These are phyloP conservation scores for Pseudorasbora parva DNA, from an alignment of 2,113 vertebrate species.

Conservation along the genomic window DNA sequence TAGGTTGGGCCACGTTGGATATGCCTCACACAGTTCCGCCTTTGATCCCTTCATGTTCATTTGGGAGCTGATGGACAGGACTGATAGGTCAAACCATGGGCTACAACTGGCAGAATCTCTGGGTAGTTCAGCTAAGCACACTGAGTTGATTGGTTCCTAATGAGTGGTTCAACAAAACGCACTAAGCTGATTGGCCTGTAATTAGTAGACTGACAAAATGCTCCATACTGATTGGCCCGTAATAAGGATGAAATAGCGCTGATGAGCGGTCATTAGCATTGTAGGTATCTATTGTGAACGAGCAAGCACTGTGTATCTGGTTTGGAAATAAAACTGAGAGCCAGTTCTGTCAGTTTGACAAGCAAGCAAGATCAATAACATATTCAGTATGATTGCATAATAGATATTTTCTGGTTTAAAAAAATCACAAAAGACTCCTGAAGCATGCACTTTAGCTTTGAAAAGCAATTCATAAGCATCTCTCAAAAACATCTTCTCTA, in stretches of 20 bases:
- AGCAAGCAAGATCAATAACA: not conserved
- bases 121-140: constrained; percentile 39
- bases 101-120: constrained; percentile 31
- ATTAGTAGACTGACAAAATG: constrained; percentile 30
- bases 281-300: not conserved
- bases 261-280: constrained; percentile 27
- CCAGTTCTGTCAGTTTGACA: constrained; percentile 36
- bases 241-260: constrained; percentile 24
- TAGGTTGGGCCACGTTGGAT: not conserved
- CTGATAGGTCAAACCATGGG: constrained; percentile 32
- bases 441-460: not conserved
- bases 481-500: not conserved
- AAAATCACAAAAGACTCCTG: constrained; percentile 7
- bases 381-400: constrained; percentile 4
- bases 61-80: constrained; percentile 8
- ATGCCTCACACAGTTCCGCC: not conserved
- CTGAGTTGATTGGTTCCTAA: constrained; percentile 52
- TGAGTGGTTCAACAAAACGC: constrained; percentile 43
- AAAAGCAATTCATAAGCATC: constrained; percentile 6
- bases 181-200: constrained; percentile 51
- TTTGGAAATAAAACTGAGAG: not conserved
- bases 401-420: not conserved
- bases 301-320: not conserved
- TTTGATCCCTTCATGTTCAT: constrained; percentile 29
- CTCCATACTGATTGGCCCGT: constrained; percentile 28